These are phyloP conservation scores for Leptoteleia sp. DNA, from an alignment of 1,140 invertebrate species.

Conservation along the genomic window DNA sequence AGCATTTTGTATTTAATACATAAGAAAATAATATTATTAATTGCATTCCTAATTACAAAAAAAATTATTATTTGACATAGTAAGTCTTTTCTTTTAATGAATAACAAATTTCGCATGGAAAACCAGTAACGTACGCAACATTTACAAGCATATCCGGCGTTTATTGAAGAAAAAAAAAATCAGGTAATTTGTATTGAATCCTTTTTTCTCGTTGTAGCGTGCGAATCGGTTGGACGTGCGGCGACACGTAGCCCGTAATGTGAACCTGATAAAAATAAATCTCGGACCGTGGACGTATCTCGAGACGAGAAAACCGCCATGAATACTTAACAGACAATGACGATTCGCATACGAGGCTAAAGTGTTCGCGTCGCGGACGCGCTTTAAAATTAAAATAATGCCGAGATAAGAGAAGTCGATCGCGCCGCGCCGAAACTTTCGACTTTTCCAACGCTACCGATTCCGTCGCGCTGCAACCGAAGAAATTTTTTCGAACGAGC, in stretches of 20 bases:
- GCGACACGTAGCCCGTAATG: constrained; percentile 41
- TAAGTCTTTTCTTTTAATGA: no score
- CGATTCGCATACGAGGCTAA: constrained; percentile 63
- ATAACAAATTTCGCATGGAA: no score
- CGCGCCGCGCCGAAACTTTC: constrained; percentile 8
- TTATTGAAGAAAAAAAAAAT: no score
- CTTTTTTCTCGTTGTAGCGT: constrained; percentile 47
- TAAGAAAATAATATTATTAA: no score
- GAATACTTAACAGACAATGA: constrained; percentile 70
- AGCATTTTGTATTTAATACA: no score
- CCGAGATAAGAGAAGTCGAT: constrained; percentile 34
- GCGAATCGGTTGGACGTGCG: constrained; percentile 46
- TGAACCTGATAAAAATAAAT: constrained; percentile 63
- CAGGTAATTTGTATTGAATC: no score
- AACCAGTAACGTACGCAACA: no score
- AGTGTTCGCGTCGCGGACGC: constrained; percentile 75
- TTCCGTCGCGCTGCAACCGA: background rate
- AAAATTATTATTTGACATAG: no score
- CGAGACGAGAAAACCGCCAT: constrained; percentile 51
- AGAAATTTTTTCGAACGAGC: constrained; percentile 4
- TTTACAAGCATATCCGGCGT: no score
- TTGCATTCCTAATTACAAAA: no score
- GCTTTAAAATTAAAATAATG: constrained; percentile 68
- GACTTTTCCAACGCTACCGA: constrained; percentile 24
- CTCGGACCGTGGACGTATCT: constrained; percentile 42